Base-by-base conservation (phyloP, 2,113 vertebrate species). In the Donacobius atricapilla region DNA sequence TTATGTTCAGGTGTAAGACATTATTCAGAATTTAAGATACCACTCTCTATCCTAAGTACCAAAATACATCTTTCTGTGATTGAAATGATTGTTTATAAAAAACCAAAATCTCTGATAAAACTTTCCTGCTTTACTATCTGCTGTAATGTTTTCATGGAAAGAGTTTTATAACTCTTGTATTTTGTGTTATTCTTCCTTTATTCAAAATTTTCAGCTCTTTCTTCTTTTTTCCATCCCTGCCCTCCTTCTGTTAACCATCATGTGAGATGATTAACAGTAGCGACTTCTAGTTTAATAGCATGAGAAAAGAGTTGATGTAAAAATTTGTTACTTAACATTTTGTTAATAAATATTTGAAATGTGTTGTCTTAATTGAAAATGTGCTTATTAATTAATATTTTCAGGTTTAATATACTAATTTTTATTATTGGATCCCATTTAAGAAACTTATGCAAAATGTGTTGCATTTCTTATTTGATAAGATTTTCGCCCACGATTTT, bases 211-310 rank as follows among this genome's bases (percentile, higher is more conserved):
- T 83, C 25, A 35, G 16, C 20, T 28, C 13, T 33, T 33, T 57
- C 53, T 58, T 40, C 19, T 50, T 51, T 50, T 50, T 60, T 20
- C 23, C 22, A 21, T 63, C 33, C 14, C 19, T 83, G 10, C 22
- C 16, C 60, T 68, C 24, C 12, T 81, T 31, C 28, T 54, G 25
- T 30, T 39, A 48, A 8, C 19, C 15, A 3, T 78, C 33, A 20
- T 15, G 16, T 45, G 44, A 69, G 39, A 23, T 54, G 6, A 58
- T 40, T 54, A 31, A 21, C 12, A 30, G 8, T 31, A 78, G 21
- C 0, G 0, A 27, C 17, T 54, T 56, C 4, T 37, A 18, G 30
- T 31, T 78, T 48, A 69, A 13, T 20, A 50, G 35, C 21, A 44
- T 28, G 24, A 63, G 39, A 28, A 58, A 68, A 89, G 22, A 30